A percentile compares a stretch with the other conserved stretches of the same genome.
These are phyloP conservation scores for Zoanthus sansibaricus DNA, from an alignment of 92 coral and sea anemone species.

Conservation along the genomic window DNA sequence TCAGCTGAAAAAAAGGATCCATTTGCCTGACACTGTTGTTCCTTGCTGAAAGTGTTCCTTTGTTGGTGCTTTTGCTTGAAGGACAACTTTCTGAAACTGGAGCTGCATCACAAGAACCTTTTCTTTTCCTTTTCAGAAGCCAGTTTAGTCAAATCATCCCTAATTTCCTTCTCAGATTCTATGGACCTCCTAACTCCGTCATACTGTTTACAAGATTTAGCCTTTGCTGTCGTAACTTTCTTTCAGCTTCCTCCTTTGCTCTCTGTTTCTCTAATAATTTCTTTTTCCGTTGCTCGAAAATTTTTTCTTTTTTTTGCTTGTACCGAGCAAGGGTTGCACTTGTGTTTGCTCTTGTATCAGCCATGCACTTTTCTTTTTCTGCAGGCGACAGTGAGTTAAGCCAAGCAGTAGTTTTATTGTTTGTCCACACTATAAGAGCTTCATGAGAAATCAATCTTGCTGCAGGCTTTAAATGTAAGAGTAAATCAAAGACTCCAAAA, in stretches of 20 bases:
- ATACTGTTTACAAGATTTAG: constrained; percentile 32
- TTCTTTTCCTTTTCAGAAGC: constrained; percentile 38
- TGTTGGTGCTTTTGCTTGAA: constrained; percentile 40
- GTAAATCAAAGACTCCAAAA: constrained; percentile 44
- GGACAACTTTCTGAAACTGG: not conserved
- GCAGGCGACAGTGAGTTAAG: constrained; percentile 50
- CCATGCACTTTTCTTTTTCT: constrained; percentile 52
- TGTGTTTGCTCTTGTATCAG: constrained; percentile 16
- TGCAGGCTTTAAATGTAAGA: constrained; percentile 49
- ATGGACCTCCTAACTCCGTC: constrained; percentile 45
- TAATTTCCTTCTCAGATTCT: constrained; percentile 22
- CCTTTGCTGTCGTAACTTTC: constrained; percentile 40
- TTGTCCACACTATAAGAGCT: constrained; percentile 62
- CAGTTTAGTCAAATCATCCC: constrained; percentile 34
- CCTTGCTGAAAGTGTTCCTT: constrained; percentile 60
- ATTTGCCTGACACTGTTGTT: constrained; percentile 43
- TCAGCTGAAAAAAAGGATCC: constrained; percentile 39
- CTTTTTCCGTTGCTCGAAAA: constrained; percentile 43
- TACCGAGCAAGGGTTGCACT: constrained; percentile 13
- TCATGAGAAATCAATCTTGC: constrained; percentile 65
- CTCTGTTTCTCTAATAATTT: constrained; percentile 54
- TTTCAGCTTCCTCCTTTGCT: constrained; percentile 48
- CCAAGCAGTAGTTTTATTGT: constrained; percentile 56
- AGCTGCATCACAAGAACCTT: not conserved
- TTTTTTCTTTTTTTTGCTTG: constrained; percentile 46